Percentiles rank a stretch among this genome's conserved stretches.
Conservation (phyloP, 1,140 invertebrate genomes). For the Sogatella furcifera region DNA sequence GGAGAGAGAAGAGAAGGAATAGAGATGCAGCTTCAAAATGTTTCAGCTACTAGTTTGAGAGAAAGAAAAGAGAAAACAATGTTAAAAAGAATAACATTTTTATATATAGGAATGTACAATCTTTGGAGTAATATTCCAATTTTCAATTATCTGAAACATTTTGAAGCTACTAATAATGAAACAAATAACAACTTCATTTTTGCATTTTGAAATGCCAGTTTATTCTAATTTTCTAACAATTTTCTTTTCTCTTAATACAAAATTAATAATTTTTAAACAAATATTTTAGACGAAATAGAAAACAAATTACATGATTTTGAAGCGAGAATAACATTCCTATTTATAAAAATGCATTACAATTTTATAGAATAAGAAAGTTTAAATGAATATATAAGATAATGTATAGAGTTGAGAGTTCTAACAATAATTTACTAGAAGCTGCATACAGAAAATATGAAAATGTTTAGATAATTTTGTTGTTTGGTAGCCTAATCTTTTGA, state of each 20-base stretch:
- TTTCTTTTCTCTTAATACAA: slow-evolving; percentile 1
- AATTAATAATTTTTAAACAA: neutral
- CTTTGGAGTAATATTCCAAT: too few species aligned
- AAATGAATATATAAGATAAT: too few species aligned
- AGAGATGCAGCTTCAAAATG: slow-evolving; percentile 17
- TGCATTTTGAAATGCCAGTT: neutral
- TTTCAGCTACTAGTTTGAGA: slow-evolving; percentile 10
- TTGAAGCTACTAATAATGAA: slow-evolving; percentile 14
- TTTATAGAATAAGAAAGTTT: too few species aligned
- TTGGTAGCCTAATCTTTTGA: too few species aligned
- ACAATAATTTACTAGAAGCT: too few species aligned
- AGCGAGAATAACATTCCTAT: slow-evolving; percentile 16
- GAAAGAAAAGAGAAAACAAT: neutral
- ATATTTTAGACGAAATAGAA: too few species aligned
- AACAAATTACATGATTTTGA: too few species aligned
- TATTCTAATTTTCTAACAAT: neutral
- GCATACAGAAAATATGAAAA: too few species aligned
- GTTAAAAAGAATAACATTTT: slow-evolving; percentile 9
- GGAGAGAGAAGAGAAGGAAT: neutral
- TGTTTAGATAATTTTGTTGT: too few species aligned
- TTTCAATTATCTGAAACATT: slow-evolving; percentile 11
- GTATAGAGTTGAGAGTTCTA: too few species aligned
- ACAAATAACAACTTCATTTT: neutral
- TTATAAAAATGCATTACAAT: slow-evolving; percentile 14
- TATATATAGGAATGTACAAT: slow-evolving; percentile 16